These are phyloP conservation scores for Uromys caudimaculatus DNA, from an alignment of 2,797 vertebrate genomes.

Conservation along the genomic window DNA sequence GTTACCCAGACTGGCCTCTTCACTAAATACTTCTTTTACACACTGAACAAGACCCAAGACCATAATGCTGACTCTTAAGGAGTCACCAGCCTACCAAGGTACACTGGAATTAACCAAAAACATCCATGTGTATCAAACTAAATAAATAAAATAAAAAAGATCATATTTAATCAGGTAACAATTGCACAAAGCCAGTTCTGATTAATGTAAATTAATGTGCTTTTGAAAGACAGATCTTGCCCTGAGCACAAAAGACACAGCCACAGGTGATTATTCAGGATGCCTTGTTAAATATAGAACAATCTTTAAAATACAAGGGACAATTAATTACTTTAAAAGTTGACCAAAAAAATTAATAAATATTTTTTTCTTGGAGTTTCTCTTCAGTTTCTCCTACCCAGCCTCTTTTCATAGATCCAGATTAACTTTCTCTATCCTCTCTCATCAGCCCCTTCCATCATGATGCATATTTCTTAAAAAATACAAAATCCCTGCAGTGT, in stretches of 20 bases:
- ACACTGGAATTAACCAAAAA: neutral
- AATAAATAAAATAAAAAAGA: neutral
- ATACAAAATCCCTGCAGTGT: slow-evolving; percentile 51
- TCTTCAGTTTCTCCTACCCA: slow-evolving; percentile 49
- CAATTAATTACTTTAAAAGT: slow-evolving; percentile 55
- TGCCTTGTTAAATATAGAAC: slow-evolving; percentile 46
- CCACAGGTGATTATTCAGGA: neutral
- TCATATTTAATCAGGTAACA: neutral
- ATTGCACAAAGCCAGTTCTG: neutral
- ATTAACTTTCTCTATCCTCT: slow-evolving; percentile 40
- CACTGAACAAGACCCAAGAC: neutral
- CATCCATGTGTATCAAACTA: neutral
- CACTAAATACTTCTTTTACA: neutral
- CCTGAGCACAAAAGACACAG: neutral
- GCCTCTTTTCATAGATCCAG: slow-evolving; percentile 38
- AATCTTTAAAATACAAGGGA: slow-evolving; percentile 78
- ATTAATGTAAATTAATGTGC: neutral
- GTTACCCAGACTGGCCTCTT: neutral
- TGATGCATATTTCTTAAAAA: slow-evolving; percentile 65
- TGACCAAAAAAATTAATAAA: neutral
- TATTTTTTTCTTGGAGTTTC: slow-evolving; percentile 53
- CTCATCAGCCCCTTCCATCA: slow-evolving; percentile 34
- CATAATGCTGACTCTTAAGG: neutral
- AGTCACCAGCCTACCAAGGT: neutral
- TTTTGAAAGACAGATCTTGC: neutral